Conservation (phyloP, 1,140 invertebrate genomes). For the Helicoverpa zea region DNA sequence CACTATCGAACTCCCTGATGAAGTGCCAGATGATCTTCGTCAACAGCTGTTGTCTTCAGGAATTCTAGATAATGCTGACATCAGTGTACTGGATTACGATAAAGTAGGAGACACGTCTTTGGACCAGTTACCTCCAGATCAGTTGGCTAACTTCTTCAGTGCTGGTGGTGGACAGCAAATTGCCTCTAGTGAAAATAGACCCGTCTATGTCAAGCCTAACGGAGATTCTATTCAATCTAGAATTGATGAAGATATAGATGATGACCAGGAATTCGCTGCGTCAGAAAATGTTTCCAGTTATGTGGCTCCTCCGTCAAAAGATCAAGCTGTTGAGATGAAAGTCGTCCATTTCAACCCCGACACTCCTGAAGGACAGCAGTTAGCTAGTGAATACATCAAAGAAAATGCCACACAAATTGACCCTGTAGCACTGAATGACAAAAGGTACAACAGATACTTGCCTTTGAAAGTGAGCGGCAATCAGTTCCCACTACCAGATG, state of each 20-base stretch:
- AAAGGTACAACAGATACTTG: constrained; percentile 93
- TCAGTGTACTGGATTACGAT: constrained; percentile 94
- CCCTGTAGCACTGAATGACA: constrained; percentile 91
- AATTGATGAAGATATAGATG: constrained; percentile 85
- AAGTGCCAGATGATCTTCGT: constrained; percentile 94
- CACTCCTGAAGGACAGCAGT: constrained; percentile 90
- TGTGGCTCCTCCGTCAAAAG: constrained; percentile 82
- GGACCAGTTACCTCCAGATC: constrained; percentile 94
- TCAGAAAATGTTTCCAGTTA: constrained; percentile 81
- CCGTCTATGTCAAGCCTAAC: constrained; percentile 88
- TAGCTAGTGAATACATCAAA: constrained; percentile 91
- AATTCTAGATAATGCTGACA: constrained; percentile 94
- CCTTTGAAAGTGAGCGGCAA: constrained; percentile 94
- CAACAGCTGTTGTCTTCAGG: constrained; percentile 94
- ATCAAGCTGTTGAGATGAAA: constrained; percentile 93
- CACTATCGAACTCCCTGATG: constrained; percentile 91
- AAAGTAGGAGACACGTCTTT: constrained; percentile 95
- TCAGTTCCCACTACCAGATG: constrained; percentile 94
- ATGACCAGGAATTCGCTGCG: constrained; percentile 79
- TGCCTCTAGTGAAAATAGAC: constrained; percentile 90
- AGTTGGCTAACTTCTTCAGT: constrained; percentile 93
- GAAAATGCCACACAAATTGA: constrained; percentile 91
- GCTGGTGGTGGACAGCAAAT: constrained; percentile 91
- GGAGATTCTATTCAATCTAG: constrained; percentile 87
- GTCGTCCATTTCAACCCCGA: constrained; percentile 93